phyloP scores from a whole-genome alignment of 2,888 invertebrate species.

The Luperina nickerlii region DNA sequence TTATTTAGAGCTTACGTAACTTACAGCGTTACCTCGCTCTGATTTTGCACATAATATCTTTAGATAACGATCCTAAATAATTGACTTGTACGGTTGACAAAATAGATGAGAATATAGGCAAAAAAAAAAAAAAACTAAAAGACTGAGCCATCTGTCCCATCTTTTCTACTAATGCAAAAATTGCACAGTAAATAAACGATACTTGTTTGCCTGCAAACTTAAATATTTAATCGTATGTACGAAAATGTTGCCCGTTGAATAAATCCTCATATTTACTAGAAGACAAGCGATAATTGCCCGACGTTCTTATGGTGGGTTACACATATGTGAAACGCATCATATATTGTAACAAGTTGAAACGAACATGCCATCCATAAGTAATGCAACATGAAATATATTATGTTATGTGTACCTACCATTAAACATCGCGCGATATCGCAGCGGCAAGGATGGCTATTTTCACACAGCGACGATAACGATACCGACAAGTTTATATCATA shows the following conservation, averaged over 20 bases:
- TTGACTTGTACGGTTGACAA: conserved; percentile 21
- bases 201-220: neutral
- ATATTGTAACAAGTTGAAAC: neutral
- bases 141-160: neutral
- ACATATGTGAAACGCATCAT: neutral
- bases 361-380: neutral
- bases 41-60: conserved; percentile 6
- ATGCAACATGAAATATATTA: neutral
- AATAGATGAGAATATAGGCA: neutral
- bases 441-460: neutral
- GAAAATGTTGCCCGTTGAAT: conserved; percentile 1
- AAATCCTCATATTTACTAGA: neutral
- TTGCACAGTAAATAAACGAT: neutral
- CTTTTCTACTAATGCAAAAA: neutral
- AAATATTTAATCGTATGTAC: conserved; percentile 3
- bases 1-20: conserved; percentile 8
- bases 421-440: neutral
- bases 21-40: conserved; percentile 1
- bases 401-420: neutral
- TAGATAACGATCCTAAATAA: conserved; percentile 16
- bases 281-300: neutral
- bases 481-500: no score
- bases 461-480: neutral
- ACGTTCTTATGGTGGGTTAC: neutral
- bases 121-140: neutral